phyloP scores from a whole-genome alignment of 2,888 invertebrate species.

The Eupithecia pulchellata region DNA sequence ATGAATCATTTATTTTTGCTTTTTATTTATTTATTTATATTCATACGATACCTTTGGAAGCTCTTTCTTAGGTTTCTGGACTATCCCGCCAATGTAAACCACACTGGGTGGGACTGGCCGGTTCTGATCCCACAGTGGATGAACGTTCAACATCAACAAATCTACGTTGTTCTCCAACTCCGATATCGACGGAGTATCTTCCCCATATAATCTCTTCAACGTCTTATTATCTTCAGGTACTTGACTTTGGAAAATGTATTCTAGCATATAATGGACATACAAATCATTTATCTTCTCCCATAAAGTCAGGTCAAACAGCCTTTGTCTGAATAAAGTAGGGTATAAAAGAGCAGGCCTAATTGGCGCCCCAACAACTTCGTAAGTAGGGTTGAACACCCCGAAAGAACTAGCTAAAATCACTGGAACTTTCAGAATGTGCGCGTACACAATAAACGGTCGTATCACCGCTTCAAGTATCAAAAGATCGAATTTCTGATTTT shows the following conservation, averaged over 20 bases:
- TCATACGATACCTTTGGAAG: constrained; percentile 73
- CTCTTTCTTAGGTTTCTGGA: constrained; percentile 59
- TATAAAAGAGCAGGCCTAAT: constrained; percentile 28
- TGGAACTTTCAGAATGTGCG: constrained; percentile 45
- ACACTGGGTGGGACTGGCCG: constrained; percentile 68
- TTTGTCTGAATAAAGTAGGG: constrained; percentile 20
- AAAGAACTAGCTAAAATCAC: constrained; percentile 45
- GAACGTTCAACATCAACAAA: constrained; percentile 67
- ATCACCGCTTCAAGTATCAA: constrained; percentile 45
- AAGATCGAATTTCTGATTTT: constrained; percentile 43
- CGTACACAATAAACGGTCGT: constrained; percentile 37
- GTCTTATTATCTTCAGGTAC: constrained; percentile 35
- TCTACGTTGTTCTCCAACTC: constrained; percentile 55
- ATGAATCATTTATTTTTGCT: background rate
- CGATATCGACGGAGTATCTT: constrained; percentile 42
- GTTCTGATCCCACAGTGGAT: constrained; percentile 62
- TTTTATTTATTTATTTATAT: constrained; percentile 22
- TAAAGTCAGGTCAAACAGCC: constrained; percentile 26
- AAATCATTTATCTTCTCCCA: constrained; percentile 37
- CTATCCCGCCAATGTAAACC: constrained; percentile 68
- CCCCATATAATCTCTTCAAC: constrained; percentile 46
- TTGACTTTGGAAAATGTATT: constrained; percentile 12
- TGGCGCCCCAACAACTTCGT: constrained; percentile 33
- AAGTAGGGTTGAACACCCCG: constrained; percentile 12
- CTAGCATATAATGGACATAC: constrained; percentile 27